Conservation (phyloP, 2,888 invertebrate genomes). For the Cosmia pyralina region DNA sequence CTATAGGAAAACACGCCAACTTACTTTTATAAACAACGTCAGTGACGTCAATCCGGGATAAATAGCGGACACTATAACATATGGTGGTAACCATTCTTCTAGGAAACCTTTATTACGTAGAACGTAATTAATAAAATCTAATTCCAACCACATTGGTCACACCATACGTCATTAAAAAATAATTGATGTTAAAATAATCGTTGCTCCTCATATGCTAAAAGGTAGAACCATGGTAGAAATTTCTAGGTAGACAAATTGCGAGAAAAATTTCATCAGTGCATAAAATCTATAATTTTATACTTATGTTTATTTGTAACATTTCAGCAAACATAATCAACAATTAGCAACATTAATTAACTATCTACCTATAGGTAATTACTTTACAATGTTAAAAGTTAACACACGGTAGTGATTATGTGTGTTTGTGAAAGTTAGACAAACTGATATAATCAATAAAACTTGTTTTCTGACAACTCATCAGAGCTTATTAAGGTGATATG, state of each 20-base stretch:
- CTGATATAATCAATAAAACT: slow-evolving; percentile 3
- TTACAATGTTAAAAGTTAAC: background rate
- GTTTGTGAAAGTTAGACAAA: slow-evolving; percentile 12
- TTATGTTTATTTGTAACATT: background rate
- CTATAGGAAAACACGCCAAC: too few relatives aligned
- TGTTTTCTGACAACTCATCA: background rate
- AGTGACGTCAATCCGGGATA: too few relatives aligned
- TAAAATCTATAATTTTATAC: slow-evolving; percentile 17
- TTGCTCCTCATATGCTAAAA: background rate
- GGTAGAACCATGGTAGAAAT: too few relatives aligned
- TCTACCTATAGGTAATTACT: background rate
- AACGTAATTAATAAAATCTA: background rate
- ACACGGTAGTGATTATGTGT: background rate
- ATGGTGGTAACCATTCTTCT: too few relatives aligned
- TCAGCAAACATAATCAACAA: background rate
- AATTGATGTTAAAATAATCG: background rate
- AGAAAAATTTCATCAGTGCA: background rate
- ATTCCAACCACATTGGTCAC: background rate
- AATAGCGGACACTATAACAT: too few relatives aligned
- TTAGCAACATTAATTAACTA: background rate
- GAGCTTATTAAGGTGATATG: too few relatives aligned
- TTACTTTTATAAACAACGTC: too few relatives aligned
- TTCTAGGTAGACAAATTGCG: too few relatives aligned
- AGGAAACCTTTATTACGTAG: background rate
- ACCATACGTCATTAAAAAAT: background rate